Percentiles rank a stretch among this genome's conserved stretches.
phyloP scores from a whole-genome alignment of 2,113 vertebrate species.

The Anser cygnoides region DNA sequence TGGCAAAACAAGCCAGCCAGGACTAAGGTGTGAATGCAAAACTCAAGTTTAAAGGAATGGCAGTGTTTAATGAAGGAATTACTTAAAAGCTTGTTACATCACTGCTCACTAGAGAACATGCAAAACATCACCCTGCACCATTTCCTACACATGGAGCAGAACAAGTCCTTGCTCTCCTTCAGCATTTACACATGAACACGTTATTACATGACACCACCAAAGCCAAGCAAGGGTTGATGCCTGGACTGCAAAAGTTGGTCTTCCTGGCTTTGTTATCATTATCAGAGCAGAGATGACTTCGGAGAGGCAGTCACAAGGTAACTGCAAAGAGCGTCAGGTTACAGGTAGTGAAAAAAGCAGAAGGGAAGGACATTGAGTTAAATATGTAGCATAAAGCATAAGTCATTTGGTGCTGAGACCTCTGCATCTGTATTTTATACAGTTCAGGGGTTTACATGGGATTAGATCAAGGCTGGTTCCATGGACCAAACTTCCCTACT shows the following conservation, averaged over 20 bases:
- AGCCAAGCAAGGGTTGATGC: background rate
- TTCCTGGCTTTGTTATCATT: background rate
- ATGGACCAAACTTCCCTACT: background rate
- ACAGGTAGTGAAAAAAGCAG: background rate
- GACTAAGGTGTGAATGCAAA: background rate
- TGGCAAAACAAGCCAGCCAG: background rate
- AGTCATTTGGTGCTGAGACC: background rate
- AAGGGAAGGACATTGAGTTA: background rate
- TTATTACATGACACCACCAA: background rate
- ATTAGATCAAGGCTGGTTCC: background rate
- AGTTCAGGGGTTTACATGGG: background rate
- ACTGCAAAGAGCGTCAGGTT: background rate
- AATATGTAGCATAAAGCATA: background rate
- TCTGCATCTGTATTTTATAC: background rate
- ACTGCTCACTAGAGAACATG: rapidly evolving
- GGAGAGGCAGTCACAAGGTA: background rate
- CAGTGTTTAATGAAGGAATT: background rate
- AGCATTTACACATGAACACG: background rate
- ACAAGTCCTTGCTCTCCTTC: background rate
- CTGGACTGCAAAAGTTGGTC: background rate
- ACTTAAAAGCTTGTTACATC: background rate
- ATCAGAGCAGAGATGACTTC: background rate
- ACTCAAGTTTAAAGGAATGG: background rate
- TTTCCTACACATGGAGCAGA: background rate
- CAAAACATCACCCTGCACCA: background rate